phyloP scores from a whole-genome alignment of 2,888 invertebrate genomes.

The Malthinus seriepunctatus region DNA sequence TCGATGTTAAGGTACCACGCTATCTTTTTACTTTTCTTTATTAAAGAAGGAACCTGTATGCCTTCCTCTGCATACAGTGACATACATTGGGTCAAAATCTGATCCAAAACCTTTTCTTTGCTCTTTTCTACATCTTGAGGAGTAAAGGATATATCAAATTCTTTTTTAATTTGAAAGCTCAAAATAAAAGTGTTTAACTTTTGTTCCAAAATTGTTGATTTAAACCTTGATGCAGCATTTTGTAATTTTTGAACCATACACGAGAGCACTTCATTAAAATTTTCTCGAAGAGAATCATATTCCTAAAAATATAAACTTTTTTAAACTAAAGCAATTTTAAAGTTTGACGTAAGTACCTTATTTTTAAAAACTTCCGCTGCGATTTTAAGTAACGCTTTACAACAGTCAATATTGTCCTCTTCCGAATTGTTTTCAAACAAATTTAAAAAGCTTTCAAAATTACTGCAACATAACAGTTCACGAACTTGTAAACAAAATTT shows the following conservation, averaged over 20 bases:
- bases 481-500: conserved; percentile 2
- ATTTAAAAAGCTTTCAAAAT: conserved; percentile 43
- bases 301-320: neutral
- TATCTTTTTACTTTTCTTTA: conserved; percentile 34
- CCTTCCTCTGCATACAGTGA: too few species aligned
- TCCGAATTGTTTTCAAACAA: conserved; percentile 43
- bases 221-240: neutral
- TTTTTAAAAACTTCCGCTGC: neutral
- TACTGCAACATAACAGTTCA: conserved; percentile 35
- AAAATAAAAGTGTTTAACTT: conserved; percentile 19
- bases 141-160: conserved; percentile 27
- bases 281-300: conserved; percentile 4
- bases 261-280: conserved; percentile 27
- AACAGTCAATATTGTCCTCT: conserved; percentile 32
- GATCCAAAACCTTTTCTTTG: too few species aligned
- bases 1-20: conserved; percentile 32
- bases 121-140: conserved; percentile 24
- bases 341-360: conserved; percentile 3
- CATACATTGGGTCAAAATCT: too few species aligned
- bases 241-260: conserved; percentile 25
- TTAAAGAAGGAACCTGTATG: neutral
- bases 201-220: conserved; percentile 12
- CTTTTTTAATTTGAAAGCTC: conserved; percentile 31
- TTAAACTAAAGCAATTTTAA: neutral
- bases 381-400: conserved; percentile 12